phyloP scores from a whole-genome alignment of 2,797 vertebrate genomes.

The Myotis pilosus region DNA sequence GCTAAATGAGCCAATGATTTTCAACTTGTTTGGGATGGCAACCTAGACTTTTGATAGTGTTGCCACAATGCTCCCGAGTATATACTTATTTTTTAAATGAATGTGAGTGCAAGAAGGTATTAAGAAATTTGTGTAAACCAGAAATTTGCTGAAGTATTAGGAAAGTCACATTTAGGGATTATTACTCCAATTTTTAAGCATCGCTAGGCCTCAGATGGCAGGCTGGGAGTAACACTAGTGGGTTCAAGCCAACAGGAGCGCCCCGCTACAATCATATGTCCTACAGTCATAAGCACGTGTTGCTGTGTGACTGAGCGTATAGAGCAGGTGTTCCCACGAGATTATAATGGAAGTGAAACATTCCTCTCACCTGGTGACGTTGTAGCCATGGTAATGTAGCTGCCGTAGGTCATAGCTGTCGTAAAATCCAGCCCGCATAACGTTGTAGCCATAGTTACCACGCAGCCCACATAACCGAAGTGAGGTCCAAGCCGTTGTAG shows the following conservation, averaged over 20 bases:
- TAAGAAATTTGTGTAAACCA: not conserved
- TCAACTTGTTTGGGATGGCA: not conserved
- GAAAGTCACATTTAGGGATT: not conserved
- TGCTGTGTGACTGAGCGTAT: no score
- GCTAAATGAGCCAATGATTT: not conserved
- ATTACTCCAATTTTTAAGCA: not conserved
- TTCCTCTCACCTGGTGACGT: not conserved
- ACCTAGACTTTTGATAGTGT: not conserved
- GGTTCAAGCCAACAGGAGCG: rapidly evolving
- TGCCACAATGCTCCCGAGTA: not conserved
- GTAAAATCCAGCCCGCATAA: not conserved
- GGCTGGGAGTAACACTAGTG: not conserved
- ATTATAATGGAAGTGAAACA: not conserved
- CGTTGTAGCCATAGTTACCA: not conserved
- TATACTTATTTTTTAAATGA: conserved; percentile 26
- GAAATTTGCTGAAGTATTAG: not conserved
- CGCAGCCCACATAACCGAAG: no score
- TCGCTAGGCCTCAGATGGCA: not conserved
- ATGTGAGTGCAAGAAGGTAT: not conserved
- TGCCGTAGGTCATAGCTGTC: not conserved
- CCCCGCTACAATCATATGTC: rapidly evolving
- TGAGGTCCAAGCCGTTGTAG: rapidly evolving
- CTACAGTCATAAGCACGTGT: no score
- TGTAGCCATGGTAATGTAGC: not conserved
- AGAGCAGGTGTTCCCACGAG: not conserved